These are phyloP conservation scores for Phlogophora meticulosa DNA, from an alignment of 2,888 invertebrate genomes.

Conservation along the genomic window DNA sequence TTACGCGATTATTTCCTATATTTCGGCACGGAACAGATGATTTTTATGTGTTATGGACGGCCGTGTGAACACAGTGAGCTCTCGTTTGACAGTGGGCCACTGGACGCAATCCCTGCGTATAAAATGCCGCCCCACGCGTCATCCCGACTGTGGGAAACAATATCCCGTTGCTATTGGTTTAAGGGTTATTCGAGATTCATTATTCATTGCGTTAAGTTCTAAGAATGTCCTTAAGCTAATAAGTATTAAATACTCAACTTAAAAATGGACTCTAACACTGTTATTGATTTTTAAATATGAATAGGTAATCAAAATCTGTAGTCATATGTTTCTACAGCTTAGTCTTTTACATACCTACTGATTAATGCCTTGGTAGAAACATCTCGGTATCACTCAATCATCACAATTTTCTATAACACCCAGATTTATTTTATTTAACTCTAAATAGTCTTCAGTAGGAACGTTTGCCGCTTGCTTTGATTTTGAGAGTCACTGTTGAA, in stretches of 20 bases:
- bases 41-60: constrained; percentile 77
- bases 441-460: neutral
- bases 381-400: no score
- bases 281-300: neutral
- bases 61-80: constrained; percentile 87
- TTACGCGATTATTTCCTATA: constrained; percentile 87
- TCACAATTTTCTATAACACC: neutral
- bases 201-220: constrained; percentile 22
- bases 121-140: constrained; percentile 88
- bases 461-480: neutral
- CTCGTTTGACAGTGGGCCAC: constrained; percentile 88
- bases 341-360: neutral
- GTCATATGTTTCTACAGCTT: neutral
- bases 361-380: neutral
- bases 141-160: constrained; percentile 82
- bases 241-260: neutral
- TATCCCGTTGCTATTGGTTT: constrained; percentile 71
- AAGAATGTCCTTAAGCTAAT: neutral
- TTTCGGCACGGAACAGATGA: constrained; percentile 83
- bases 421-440: neutral
- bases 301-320: no score
- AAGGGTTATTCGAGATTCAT: constrained; percentile 35
- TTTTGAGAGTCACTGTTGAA: neutral
- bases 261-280: neutral
- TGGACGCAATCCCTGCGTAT: constrained; percentile 86